Percentiles rank a stretch among this genome's conserved stretches.
phyloP scores from a whole-genome alignment of 1,140 invertebrate species.

The Psix sp. region DNA sequence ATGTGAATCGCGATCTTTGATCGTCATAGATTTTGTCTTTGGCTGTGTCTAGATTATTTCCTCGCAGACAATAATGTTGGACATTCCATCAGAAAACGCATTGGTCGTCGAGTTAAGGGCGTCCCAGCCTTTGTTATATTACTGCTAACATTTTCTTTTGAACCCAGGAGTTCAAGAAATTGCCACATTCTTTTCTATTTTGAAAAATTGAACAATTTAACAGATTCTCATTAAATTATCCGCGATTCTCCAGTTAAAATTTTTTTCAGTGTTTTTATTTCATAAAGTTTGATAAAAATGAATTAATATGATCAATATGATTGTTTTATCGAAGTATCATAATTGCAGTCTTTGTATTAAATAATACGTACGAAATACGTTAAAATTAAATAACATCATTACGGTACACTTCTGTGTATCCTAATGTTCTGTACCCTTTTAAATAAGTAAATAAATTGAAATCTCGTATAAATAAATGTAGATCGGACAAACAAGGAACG shows the following conservation, averaged over 20 bases:
- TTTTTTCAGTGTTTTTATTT: too few relatives aligned
- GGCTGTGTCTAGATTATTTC: slow-evolving; percentile 53
- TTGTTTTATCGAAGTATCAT: too few relatives aligned
- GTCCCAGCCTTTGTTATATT: slow-evolving; percentile 32
- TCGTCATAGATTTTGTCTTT: slow-evolving; percentile 53
- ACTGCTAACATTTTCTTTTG: slow-evolving; percentile 7
- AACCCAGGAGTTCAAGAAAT: slow-evolving; percentile 11
- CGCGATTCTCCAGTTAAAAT: too few relatives aligned
- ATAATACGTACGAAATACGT: too few relatives aligned
- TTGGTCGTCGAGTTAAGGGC: slow-evolving; percentile 26
- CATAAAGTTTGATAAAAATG: too few relatives aligned
- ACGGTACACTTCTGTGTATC: too few relatives aligned
- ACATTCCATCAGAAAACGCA: slow-evolving; percentile 41
- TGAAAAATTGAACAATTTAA: background rate
- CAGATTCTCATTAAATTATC: too few relatives aligned
- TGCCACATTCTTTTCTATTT: background rate
- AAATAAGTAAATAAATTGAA: slow-evolving; percentile 19
- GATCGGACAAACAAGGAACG: slow-evolving; percentile 13
- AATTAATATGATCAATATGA: too few relatives aligned
- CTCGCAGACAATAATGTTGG: slow-evolving; percentile 43
- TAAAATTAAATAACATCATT: too few relatives aligned
- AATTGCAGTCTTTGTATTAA: too few relatives aligned
- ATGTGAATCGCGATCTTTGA: slow-evolving; percentile 58
- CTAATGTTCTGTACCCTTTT: slow-evolving; percentile 8
- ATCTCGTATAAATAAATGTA: slow-evolving; percentile 27